phyloP scores from a whole-genome alignment of 2,797 vertebrate species.

The Aratinga solstitialis region DNA sequence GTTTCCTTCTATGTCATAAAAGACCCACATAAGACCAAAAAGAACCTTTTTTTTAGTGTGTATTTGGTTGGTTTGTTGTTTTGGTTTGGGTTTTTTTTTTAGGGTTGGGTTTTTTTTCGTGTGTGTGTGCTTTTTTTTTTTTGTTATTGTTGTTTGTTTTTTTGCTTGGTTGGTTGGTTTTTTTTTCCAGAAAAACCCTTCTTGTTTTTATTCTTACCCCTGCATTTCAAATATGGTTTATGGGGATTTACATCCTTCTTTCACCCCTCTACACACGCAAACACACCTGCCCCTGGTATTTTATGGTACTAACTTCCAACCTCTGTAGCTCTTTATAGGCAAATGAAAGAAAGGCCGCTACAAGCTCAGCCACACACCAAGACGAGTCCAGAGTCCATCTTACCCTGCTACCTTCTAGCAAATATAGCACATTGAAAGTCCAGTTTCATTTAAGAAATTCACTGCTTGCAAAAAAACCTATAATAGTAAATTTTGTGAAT shows the following conservation, averaged over 20 bases:
- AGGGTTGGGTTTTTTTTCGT: background rate
- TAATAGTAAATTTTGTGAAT: background rate
- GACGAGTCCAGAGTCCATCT: background rate
- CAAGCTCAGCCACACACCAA: background rate
- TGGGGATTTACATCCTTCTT: background rate
- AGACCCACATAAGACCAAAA: background rate
- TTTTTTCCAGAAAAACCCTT: background rate
- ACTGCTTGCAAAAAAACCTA: background rate
- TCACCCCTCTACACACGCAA: background rate
- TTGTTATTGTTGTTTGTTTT: background rate
- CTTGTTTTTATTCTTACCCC: background rate
- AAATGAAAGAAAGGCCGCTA: background rate
- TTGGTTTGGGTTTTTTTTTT: background rate
- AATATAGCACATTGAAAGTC: background rate
- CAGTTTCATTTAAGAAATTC: background rate
- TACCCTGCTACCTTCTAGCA: background rate
- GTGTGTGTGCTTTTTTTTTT: background rate
- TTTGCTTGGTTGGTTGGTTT: too few species aligned
- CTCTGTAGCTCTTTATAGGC: background rate
- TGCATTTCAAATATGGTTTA: background rate
- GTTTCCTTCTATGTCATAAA: background rate
- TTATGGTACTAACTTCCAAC: background rate
- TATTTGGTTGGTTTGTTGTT: background rate
- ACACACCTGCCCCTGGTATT: background rate
- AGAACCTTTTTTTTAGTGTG: background rate